Evolutionary conservation across 2,888 invertebrate genomes (phyloP), one percentile per base, ranked within the genome.

Genomic region (Lasioglossum vierecki): DNA sequence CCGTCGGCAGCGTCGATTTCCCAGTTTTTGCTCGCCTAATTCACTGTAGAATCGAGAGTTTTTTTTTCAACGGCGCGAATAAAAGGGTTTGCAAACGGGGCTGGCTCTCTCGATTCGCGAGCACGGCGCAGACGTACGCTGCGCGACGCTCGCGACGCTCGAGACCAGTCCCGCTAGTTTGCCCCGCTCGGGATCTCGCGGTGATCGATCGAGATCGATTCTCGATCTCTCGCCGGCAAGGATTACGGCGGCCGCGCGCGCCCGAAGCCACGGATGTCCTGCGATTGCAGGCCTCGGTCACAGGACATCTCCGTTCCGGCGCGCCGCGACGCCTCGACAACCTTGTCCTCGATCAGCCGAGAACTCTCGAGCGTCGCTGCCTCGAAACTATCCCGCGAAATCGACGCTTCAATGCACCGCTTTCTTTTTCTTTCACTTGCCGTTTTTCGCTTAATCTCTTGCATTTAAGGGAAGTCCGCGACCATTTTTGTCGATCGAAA

Each of bases 281-380:
- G 93, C 91, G 94, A 95, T 93, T 93, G 95, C 93, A 95, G 95
- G 95, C 95, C 95, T 95, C 95, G 92, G 93, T 94, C 93, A 91
- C 91, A 89, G 89, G 91, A 91, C 93, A 92, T 93, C 92, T 89
- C 88, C 39, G 90, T 92, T 92, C 70, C 91, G 91, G 91, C 90
- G 89, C 91, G 85, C 84, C 80, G 87, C 87, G 88, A 88, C 87
- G 85, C 90, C 68, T 22, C 57, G 73, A 18, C 72, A 83, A 75
- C 85, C 77, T 85, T 66, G 41, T 15, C 83, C 70, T 80, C 83
- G 71, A 26, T 74, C 49, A 53, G 70, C 68, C 70, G 77, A 78
- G 77, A 68, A 78, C 49, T 18, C 71, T 49, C 70, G 70, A 26
- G 77, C 68, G 30, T 63, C 30, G 41, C 41, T 66, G 39, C 30